Evolutionary conservation across 2,113 vertebrate species (phyloP).

Genomic region (Camarhynchus parvulus): DNA sequence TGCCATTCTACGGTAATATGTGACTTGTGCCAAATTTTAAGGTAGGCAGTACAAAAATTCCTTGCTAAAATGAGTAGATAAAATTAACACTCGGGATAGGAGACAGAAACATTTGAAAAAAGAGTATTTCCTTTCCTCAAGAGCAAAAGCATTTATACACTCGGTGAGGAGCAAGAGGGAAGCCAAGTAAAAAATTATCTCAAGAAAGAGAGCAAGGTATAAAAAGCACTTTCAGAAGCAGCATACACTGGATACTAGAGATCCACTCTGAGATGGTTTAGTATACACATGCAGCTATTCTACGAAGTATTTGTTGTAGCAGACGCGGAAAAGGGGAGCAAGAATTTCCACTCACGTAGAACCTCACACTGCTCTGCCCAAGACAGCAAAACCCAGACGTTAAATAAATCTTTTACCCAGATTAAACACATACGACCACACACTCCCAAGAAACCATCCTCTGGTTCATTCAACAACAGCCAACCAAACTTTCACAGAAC

Average conservation of each 20-base stretch:
- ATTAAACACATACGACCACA: background rate
- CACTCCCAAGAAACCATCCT: background rate
- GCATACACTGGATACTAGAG: background rate
- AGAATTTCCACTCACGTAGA: background rate
- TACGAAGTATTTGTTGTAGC: background rate
- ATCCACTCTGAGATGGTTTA: background rate
- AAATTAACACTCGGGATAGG: background rate
- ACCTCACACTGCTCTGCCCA: background rate
- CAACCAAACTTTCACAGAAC: background rate
- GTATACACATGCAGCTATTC: background rate
- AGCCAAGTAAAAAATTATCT: background rate
- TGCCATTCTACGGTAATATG: background rate
- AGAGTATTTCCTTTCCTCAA: background rate
- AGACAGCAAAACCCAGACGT: background rate
- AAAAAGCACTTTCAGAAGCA: background rate
- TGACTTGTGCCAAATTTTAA: background rate
- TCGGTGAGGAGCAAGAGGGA: fast-evolving
- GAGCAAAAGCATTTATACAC: background rate
- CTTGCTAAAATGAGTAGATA: background rate
- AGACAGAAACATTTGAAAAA: conserved; percentile 3
- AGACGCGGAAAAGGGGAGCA: background rate
- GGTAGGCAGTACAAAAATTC: background rate
- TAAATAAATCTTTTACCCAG: background rate
- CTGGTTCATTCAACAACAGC: background rate
- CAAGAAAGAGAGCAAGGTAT: background rate